These are phyloP conservation scores for Epizoanthus scotinus DNA, from an alignment of 92 coral and sea anemone species.

Conservation along the genomic window DNA sequence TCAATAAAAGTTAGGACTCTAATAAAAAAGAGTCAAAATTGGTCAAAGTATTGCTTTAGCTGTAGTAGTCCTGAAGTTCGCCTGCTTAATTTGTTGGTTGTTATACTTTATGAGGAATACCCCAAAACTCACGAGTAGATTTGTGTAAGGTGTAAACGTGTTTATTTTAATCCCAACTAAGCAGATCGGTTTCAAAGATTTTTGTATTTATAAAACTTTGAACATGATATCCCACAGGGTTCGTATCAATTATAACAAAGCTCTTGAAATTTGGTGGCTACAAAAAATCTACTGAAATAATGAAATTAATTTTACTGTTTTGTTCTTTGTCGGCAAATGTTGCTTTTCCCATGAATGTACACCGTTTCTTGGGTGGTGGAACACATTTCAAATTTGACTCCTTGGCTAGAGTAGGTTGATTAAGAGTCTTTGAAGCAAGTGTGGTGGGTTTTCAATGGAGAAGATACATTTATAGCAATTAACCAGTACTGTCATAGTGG, in stretches of 20 bases:
- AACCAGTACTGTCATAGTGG: conserved; percentile 39
- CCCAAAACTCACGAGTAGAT: not conserved
- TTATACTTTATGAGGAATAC: not conserved
- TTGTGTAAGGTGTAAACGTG: conserved; percentile 11
- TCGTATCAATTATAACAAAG: not conserved
- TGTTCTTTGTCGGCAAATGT: conserved; percentile 1
- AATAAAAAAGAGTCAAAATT: conserved; percentile 4
- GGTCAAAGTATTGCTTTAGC: not conserved
- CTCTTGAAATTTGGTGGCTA: conserved; percentile 11
- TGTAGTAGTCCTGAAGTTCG: conserved; percentile 7
- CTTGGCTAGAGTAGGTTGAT: conserved; percentile 2
- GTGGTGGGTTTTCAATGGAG: conserved; percentile 15
- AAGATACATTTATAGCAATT: conserved; percentile 34
- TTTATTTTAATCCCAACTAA: conserved; percentile 5
- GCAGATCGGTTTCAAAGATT: not conserved
- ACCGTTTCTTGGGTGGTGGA: not conserved
- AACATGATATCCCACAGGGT: conserved; percentile 14
- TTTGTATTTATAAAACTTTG: conserved; percentile 20
- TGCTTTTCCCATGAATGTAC: not conserved
- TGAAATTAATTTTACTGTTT: not conserved
- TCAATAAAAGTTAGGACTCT: conserved; percentile 30
- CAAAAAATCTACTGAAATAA: not conserved
- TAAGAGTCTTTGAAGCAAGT: not conserved
- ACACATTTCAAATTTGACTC: conserved; percentile 1
- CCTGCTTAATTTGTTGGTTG: not conserved